Evolutionary conservation across 64 coral and sea anemone genomes (phyloP).

Genomic region (Porites lutea): DNA sequence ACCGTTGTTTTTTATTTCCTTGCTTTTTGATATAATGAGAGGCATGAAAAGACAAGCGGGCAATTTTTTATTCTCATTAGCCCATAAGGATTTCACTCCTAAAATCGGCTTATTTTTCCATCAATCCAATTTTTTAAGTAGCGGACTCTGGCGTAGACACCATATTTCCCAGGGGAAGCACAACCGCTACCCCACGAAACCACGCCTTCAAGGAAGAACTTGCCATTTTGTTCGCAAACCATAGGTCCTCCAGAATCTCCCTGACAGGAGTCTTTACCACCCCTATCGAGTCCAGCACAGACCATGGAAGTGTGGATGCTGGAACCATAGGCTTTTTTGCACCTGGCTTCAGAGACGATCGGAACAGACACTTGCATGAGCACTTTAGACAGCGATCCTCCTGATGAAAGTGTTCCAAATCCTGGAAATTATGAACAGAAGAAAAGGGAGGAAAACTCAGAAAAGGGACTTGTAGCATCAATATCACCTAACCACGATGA

Average conservation of each 20-base stretch:
- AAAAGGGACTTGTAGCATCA: too few relatives aligned
- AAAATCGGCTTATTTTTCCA: background rate
- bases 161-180: conserved; percentile 34
- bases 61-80: too few relatives aligned
- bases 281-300: conserved; percentile 36
- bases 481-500: too few relatives aligned
- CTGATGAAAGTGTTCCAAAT: conserved; percentile 32
- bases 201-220: conserved; percentile 59
- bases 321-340: conserved; percentile 36
- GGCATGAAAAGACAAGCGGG: background rate
- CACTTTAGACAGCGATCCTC: background rate
- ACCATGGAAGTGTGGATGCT: conserved; percentile 57
- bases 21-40: background rate
- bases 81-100: too few relatives aligned
- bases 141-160: conserved; percentile 62
- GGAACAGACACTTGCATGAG: conserved; percentile 55
- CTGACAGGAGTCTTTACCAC: conserved; percentile 57
- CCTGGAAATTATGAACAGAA: background rate
- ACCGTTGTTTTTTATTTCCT: too few relatives aligned
- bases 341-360: background rate
- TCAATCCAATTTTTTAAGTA: conserved; percentile 56
- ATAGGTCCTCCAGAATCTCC: conserved; percentile 62
- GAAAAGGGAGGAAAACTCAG: too few relatives aligned
- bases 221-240: conserved; percentile 49
- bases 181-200: conserved; percentile 48